Percentiles rank a stretch among this genome's conserved stretches.
phyloP scores from a whole-genome alignment of 1,140 invertebrate genomes.

The Solenopsis invicta region DNA sequence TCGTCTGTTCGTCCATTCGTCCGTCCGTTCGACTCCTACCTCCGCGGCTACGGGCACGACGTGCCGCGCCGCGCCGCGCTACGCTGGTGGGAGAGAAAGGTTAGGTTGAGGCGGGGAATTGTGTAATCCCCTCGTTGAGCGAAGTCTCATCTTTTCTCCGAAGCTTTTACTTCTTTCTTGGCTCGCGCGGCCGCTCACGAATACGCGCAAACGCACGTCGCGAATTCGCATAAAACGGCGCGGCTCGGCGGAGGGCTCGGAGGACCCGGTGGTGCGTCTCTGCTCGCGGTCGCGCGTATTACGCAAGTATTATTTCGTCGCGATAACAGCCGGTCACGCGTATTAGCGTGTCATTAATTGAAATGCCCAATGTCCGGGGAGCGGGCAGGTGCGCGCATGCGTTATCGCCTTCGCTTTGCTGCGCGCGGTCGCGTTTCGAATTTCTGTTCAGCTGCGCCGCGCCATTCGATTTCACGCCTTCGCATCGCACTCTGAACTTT shows the following conservation, averaged over 20 bases:
- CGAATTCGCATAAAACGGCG: conserved; percentile 12
- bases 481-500: conserved; percentile 3
- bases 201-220: background rate
- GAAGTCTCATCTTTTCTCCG: conserved; percentile 79
- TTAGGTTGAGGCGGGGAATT: conserved; percentile 84
- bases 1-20: conserved; percentile 55
- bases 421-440: conserved; percentile 22
- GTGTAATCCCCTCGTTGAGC: conserved; percentile 82
- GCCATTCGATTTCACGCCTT: conserved; percentile 9
- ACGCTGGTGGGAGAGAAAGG: conserved; percentile 82
- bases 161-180: conserved; percentile 75
- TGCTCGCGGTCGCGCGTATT: background rate
- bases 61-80: too few species aligned
- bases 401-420: conserved; percentile 6
- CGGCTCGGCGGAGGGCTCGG: background rate
- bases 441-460: background rate
- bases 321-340: conserved; percentile 15
- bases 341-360: conserved; percentile 56
- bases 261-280: conserved; percentile 43
- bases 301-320: conserved; percentile 41
- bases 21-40: conserved; percentile 73
- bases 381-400: conserved; percentile 34
- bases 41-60: conserved; percentile 47
- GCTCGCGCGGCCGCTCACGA: conserved; percentile 4
- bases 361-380: conserved; percentile 19